These are phyloP conservation scores for Chloroceryle inda DNA, from an alignment of 2,797 vertebrate genomes.

Conservation along the genomic window DNA sequence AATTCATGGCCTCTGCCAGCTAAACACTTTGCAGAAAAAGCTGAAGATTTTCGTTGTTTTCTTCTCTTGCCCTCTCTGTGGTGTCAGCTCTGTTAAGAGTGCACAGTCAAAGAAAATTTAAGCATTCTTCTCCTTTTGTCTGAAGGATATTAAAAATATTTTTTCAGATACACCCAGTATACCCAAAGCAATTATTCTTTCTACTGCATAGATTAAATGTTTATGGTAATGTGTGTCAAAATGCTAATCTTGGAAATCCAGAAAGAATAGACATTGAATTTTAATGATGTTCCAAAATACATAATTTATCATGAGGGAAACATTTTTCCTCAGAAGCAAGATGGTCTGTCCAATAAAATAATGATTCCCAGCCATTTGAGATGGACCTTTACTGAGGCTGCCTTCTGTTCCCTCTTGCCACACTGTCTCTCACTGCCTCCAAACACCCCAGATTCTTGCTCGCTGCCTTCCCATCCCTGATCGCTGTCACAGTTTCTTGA, in stretches of 20 bases:
- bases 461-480: background rate
- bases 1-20: background rate
- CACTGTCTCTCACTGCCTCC: background rate
- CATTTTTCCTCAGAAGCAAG: background rate
- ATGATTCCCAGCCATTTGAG: background rate
- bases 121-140: background rate
- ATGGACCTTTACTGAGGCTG: background rate
- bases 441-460: background rate
- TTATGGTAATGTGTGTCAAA: conserved; percentile 51
- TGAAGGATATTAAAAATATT: conserved; percentile 6
- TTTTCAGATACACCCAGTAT: background rate
- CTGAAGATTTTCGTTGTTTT: background rate
- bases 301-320: conserved; percentile 16
- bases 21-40: background rate
- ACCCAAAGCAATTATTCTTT: conserved; percentile 6
- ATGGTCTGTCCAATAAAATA: conserved; percentile 2
- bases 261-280: conserved; percentile 19
- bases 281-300: conserved; percentile 40
- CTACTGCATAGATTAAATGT: background rate
- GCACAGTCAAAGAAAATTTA: background rate
- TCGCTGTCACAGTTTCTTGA: background rate
- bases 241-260: conserved; percentile 25
- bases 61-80: background rate
- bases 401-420: background rate
- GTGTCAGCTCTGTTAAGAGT: background rate